Percentiles rank a stretch among this genome's conserved stretches.
phyloP scores from a whole-genome alignment of 2,888 invertebrate genomes.

The Acanthopleura granulata region DNA sequence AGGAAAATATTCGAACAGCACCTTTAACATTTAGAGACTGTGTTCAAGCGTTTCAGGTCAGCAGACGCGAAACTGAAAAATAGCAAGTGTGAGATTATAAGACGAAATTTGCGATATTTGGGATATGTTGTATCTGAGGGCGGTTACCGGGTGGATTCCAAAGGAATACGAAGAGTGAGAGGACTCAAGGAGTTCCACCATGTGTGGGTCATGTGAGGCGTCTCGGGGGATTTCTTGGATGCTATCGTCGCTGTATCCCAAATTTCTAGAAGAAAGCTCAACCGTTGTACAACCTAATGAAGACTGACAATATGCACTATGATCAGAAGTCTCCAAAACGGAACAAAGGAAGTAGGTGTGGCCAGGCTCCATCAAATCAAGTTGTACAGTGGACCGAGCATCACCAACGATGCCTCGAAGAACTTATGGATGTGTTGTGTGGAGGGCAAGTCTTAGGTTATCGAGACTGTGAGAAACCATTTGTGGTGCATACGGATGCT shows the following conservation, averaged over 20 bases:
- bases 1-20: constrained; percentile 18
- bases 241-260: background rate
- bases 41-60: constrained; percentile 7
- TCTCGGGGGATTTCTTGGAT: constrained; percentile 19
- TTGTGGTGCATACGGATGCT: constrained; percentile 52
- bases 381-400: constrained; percentile 3
- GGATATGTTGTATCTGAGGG: constrained; percentile 21
- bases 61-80: constrained; percentile 9
- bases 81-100: constrained; percentile 24
- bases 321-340: background rate
- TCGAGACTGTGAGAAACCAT: constrained; percentile 8
- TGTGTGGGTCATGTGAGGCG: constrained; percentile 13
- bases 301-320: background rate
- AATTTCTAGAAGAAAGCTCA: constrained; percentile 18
- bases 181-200: background rate
- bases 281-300: constrained; percentile 15
- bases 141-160: constrained; percentile 18
- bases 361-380: background rate
- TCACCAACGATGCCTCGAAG: background rate
- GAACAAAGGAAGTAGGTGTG: background rate
- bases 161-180: background rate
- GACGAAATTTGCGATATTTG: constrained; percentile 22
- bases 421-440: background rate
- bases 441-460: constrained; percentile 19
- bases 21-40: background rate